Percentiles rank a stretch among this genome's conserved stretches.
These are phyloP conservation scores for Druceiella hillmani DNA, from an alignment of 2,888 invertebrate genomes.

Conservation along the genomic window DNA sequence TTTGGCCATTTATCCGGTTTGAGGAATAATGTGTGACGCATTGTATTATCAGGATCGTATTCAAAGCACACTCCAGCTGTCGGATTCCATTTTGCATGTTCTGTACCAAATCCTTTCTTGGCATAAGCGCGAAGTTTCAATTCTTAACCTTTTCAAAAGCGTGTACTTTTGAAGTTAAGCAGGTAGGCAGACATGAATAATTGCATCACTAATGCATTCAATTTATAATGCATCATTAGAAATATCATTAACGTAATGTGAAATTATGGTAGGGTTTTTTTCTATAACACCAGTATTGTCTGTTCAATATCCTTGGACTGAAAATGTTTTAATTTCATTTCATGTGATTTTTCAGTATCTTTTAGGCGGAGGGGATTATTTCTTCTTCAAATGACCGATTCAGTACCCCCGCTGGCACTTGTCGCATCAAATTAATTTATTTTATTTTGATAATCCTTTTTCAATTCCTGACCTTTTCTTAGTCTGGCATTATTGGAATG, in stretches of 20 bases:
- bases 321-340: no score
- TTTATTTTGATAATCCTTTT: no score
- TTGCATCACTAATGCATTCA: no score
- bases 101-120: conserved; percentile 87
- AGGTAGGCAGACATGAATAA: no score
- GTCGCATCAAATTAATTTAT: no score
- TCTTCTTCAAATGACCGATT: no score
- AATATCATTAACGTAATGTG: conserved; percentile 88
- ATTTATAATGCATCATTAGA: conserved; percentile 66
- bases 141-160: conserved; percentile 71
- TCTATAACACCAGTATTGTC: conserved; percentile 85
- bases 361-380: no score
- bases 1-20: conserved; percentile 93
- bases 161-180: no score
- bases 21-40: conserved; percentile 85
- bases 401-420: no score
- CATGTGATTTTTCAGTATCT: no score
- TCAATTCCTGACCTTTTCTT: no score
- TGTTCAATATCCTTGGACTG: conserved; percentile 89
- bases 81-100: conserved; percentile 96
- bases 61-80: conserved; percentile 91
- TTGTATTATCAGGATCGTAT: conserved; percentile 90
- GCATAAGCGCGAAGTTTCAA: conserved; percentile 83
- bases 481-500: no score
- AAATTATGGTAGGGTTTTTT: conserved; percentile 76